phyloP scores from a whole-genome alignment of 2,113 vertebrate species.

The Marcusenius ussheri region DNA sequence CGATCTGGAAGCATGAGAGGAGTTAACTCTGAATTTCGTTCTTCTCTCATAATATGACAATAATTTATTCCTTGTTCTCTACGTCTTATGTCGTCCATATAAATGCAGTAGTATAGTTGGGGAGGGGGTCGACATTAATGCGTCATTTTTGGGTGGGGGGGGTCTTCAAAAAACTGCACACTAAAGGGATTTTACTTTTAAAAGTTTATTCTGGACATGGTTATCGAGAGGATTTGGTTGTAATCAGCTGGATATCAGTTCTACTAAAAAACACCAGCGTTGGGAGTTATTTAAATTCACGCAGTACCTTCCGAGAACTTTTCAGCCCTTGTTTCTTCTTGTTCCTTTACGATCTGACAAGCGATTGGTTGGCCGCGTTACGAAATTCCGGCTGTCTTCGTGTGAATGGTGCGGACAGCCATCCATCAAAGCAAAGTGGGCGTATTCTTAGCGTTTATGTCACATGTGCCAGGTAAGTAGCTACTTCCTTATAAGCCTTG shows the following conservation, averaged over 20 bases:
- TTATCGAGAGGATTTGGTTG: not conserved
- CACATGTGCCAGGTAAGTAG: not conserved
- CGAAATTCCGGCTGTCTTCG: not conserved
- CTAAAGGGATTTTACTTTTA: not conserved
- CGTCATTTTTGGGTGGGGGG: not conserved
- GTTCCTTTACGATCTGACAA: not conserved
- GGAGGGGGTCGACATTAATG: not conserved
- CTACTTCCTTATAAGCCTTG: conserved; percentile 20
- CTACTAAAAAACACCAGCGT: not conserved
- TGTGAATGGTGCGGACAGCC: not conserved
- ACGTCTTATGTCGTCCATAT: not conserved
- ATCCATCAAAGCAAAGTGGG: not conserved
- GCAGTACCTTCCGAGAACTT: not conserved
- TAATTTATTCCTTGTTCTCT: not conserved
- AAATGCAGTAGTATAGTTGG: not conserved
- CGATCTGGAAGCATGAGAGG: not conserved
- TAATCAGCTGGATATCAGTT: not conserved
- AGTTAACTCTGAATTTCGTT: not conserved
- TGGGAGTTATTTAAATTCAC: not conserved
- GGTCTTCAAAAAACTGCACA: not conserved
- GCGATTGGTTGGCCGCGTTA: not conserved
- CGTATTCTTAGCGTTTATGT: not conserved
- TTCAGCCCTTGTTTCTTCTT: not conserved
- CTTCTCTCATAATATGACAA: not conserved
- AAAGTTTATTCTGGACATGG: too few relatives aligned